phyloP scores from a whole-genome alignment of 2,113 vertebrate genomes.

The Gadus chalcogrammus region DNA sequence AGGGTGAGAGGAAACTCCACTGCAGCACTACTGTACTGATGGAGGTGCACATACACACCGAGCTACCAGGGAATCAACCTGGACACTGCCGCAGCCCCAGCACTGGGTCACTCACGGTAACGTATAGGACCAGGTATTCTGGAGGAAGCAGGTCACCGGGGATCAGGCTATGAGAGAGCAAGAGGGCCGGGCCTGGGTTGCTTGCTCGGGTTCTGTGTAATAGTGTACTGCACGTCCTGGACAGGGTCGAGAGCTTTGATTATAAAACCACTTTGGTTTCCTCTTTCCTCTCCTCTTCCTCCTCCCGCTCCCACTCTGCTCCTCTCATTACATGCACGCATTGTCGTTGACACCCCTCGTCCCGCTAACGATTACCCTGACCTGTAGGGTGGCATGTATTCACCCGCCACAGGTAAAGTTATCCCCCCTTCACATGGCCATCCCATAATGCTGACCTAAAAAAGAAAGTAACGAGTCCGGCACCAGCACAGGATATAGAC shows the following conservation, averaged over 20 bases:
- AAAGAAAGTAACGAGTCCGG: background rate
- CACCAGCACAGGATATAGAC: no score
- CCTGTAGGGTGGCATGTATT: background rate
- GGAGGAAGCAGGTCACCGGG: no score
- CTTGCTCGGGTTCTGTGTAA: conserved; percentile 17
- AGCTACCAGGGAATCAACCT: no score
- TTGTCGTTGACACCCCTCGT: conserved; percentile 29
- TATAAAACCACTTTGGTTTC: conserved; percentile 28
- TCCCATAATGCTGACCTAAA: conserved; percentile 20
- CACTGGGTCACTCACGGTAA: no score
- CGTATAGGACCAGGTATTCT: no score
- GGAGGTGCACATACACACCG: no score
- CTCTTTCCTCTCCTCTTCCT: conserved; percentile 16
- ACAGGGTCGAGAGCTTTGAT: no score
- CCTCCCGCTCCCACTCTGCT: conserved; percentile 7
- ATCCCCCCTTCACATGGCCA: background rate
- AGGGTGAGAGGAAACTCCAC: no score
- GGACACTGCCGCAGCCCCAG: no score
- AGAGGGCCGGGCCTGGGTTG: no score
- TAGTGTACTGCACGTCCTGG: conserved; percentile 33
- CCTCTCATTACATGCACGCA: conserved; percentile 49
- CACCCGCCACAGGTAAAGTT: conserved; percentile 9
- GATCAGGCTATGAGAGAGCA: background rate
- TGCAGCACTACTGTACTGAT: no score
- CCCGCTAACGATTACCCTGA: conserved; percentile 21